Evolutionary conservation across 2,888 invertebrate genomes (phyloP), one percentile per base, ranked within the genome.

Genomic region (Ormia ochracea): DNA sequence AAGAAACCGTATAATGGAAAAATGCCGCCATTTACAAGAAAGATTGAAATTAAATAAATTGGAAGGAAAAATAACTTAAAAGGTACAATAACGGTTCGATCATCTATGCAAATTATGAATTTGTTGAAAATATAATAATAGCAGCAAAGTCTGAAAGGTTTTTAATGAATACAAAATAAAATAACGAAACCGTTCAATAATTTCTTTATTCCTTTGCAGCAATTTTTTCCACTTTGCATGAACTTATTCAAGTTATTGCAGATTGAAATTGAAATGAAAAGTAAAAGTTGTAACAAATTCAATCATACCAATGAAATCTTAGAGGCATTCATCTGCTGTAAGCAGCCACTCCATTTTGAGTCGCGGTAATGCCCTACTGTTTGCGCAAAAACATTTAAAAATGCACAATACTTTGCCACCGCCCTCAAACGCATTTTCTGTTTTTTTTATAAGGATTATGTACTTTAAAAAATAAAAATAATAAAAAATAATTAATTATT

Each of bases 231-330:
- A 36, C 17, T 36, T 45, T 28, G 19, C 41, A 58, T 38, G 23
- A 26, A n/a, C 45, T 26, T 43, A n/a, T 19, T 31, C 7, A 33
- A 36, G 7, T 50, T 21, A 17, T 14, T 70, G 12, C 19, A 31
- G 12, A 28, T 61, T 38, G 50, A 38, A 14, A 45, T 63, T 45
- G 3, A 68, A 43, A 43, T 59, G 33, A 68, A 75, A 75, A 75
- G 75, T 75, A 75, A 75, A 75, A 75, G 75, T 75, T 68, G 21
- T 12, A 68, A 36, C 54, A 54, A 75, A 68, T 75, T 75, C 31
- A 68, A 68, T 52, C 52, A 65, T 31, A 41, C 26, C 50, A 61
- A 50, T 38, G 23, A 59, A 61, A 59, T 61, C 36, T 48, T 70
- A 21, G 19, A 61, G 41, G 50, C 59, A 59, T 45, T 50, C 26